These are phyloP conservation scores for Eira barbara DNA, from an alignment of 2,113 vertebrate species.

Conservation along the genomic window DNA sequence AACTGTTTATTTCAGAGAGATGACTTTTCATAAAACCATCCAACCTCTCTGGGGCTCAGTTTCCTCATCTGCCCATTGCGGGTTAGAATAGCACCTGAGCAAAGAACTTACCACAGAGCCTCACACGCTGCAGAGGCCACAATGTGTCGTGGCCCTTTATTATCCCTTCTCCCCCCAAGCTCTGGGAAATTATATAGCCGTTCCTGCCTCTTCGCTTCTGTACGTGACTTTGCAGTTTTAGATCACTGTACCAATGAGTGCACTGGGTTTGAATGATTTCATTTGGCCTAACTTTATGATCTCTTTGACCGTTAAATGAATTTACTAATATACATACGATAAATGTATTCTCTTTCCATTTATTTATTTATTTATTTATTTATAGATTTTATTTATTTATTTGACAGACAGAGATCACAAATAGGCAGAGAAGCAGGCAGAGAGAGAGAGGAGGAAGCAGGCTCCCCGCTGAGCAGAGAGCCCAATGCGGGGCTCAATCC, in stretches of 20 bases:
- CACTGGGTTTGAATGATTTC: slow-evolving; percentile 33
- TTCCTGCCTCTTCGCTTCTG: neutral
- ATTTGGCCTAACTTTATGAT: slow-evolving; percentile 51
- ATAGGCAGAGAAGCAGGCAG: too few species aligned
- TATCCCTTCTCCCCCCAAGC: neutral
- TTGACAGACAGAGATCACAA: too few species aligned
- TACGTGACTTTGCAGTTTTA: slow-evolving; percentile 11
- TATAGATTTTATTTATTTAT: too few species aligned
- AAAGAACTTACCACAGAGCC: neutral
- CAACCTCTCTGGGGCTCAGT: neutral
- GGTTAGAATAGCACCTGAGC: neutral
- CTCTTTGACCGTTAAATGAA: slow-evolving; percentile 31
- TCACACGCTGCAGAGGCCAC: accelerated
- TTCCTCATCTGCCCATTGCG: neutral
- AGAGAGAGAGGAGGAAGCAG: too few species aligned
- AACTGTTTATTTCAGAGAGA: neutral
- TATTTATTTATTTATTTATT: neutral
- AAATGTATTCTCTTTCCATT: slow-evolving; percentile 34
- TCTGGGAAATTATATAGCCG: neutral
- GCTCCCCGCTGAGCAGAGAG: too few species aligned
- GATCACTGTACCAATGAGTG: slow-evolving; percentile 29
- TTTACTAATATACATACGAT: slow-evolving; percentile 20
- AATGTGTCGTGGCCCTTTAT: neutral
- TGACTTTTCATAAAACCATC: neutral
- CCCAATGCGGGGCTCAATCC: too few species aligned